Evolutionary conservation across 2,888 invertebrate species (phyloP), one percentile per base, ranked within the genome.

Genomic region (Cecidostiba fungosa): DNA sequence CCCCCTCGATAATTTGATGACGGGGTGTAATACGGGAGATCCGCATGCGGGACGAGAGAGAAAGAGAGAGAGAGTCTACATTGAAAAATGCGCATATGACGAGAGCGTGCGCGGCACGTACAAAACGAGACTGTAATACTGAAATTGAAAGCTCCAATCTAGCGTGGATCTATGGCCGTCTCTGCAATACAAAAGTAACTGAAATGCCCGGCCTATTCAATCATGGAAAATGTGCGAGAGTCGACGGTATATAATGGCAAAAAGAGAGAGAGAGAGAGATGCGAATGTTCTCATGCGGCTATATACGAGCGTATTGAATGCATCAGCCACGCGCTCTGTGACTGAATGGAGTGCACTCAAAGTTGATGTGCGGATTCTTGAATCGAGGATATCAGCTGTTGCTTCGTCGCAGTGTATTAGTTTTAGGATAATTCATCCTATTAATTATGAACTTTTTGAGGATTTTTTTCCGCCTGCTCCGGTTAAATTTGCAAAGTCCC

Each of bases 1-100:
- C 36, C 36, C 79, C 50, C 43, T 66, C 43, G 62, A 86, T 86
- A 81, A 86, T 86, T 84, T 70, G 86, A 84, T 77, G 73, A 84
- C n/a, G 47, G 70, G 36, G 32, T 73, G 32, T 66, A 43, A 54
- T 76, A 54, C 54, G 59, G 76, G 76, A 76, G 43, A 66, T 66
- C 39, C 72, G 70, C 70, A 23, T 43, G 72, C 72, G n/a, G 70
- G 72, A n/a, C 19, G 16, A 69, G 70, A n/a, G 12, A 72, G 43
- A 43, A 43, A 43, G 23, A 70, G 36, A n/a, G n/a, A 72, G 43
- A 72, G 72, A 43, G 43, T n/a, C 43, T n/a, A 23, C 72, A 43
- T 72, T 72, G 72, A 43, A 72, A 72, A 69, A 29, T 50, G 23
- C 43, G 39, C 32, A 14, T 19, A 3, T 10, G 47, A 29, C 32